phyloP scores from a whole-genome alignment of 2,797 vertebrate genomes.

The Choloepus didactylus region DNA sequence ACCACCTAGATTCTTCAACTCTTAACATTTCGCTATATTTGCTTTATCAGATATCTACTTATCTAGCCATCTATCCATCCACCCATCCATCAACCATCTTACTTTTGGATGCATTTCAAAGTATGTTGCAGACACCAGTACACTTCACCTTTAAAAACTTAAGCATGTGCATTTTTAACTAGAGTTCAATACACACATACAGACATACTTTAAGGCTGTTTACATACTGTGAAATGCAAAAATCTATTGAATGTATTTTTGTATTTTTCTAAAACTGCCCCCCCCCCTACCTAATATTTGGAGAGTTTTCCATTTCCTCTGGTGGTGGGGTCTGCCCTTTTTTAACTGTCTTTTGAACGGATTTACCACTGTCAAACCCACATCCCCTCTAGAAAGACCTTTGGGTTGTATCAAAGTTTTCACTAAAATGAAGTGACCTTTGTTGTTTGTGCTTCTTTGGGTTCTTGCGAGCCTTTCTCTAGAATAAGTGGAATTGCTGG shows the following conservation, averaged over 20 bases:
- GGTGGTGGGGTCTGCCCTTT: not conserved
- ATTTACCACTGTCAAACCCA: not conserved
- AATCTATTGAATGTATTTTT: not conserved
- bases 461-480: constrained; percentile 14
- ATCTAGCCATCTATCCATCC: not conserved
- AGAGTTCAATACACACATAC: not conserved
- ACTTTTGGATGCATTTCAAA: not conserved
- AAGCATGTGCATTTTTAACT: not conserved
- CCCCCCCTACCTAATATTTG: not conserved
- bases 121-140: not conserved
- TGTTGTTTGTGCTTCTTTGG: not conserved
- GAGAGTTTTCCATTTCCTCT: not conserved
- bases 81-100: not conserved
- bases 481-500: not conserved
- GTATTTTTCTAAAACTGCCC: not conserved
- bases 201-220: not conserved
- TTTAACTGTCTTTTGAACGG: not conserved
- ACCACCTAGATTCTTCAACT: not conserved
- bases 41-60: not conserved
- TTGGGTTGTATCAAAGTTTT: constrained; percentile 5
- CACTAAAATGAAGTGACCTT: not conserved
- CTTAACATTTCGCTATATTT: not conserved
- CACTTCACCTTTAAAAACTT: not conserved
- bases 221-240: not conserved
- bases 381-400: not conserved